Evolutionary conservation across 2,113 vertebrate species (phyloP).

Genomic region (Amazona vittata): DNA sequence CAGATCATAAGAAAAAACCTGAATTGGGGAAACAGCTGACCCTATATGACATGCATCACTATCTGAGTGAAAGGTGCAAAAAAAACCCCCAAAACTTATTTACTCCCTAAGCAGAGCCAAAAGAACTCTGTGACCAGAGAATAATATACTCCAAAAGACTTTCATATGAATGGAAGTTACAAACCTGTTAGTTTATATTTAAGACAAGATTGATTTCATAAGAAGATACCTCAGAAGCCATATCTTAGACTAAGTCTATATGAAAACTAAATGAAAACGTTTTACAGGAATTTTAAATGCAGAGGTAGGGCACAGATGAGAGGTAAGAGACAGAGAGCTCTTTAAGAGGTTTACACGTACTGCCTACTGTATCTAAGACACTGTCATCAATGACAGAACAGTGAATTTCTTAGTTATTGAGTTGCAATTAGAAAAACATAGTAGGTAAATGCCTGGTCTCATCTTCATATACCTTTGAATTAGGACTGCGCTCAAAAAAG

Average conservation of each 20-base stretch:
- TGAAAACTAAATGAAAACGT: not conserved
- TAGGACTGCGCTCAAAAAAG: not conserved
- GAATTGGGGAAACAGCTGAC: not conserved
- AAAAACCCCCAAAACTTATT: not conserved
- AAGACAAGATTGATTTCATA: not conserved
- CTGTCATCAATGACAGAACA: rapidly evolving
- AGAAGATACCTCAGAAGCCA: not conserved
- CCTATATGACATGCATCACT: not conserved
- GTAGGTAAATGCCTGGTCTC: not conserved
- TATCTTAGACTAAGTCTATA: not conserved
- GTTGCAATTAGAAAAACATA: not conserved
- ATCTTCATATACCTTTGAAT: not conserved
- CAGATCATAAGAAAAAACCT: not conserved
- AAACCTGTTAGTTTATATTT: not conserved
- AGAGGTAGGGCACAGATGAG: not conserved
- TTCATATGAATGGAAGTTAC: not conserved
- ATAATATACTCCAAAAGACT: not conserved
- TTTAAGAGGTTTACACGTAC: not conserved
- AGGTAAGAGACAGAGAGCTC: not conserved
- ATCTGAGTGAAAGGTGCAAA: not conserved
- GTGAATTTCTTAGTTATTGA: not conserved
- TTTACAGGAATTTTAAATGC: not conserved
- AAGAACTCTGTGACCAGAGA: not conserved
- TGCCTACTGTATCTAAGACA: not conserved
- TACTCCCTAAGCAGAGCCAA: not conserved